Evolutionary conservation across 2,888 invertebrate genomes (phyloP), one percentile per base, ranked within the genome.

Genomic region (Pseudanteris insignis): DNA sequence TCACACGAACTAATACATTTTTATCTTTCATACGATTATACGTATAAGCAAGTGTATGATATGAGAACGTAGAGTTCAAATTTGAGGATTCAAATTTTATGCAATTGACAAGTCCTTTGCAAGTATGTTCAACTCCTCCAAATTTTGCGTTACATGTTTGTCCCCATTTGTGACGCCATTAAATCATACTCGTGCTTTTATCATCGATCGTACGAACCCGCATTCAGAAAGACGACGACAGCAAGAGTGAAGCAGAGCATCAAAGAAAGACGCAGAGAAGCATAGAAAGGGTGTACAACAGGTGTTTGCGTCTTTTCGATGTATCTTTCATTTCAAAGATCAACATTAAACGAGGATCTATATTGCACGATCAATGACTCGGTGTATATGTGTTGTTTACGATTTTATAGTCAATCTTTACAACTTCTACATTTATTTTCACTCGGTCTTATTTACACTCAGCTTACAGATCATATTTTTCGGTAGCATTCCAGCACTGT

Each of bases 281-380:
- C 41, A 32, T 28, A 51, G 40, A 53, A 64, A 51, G 59, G 57
- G 47, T 36, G 29, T 6, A 64, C 59, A 70, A 70, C 70, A 70
- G 70, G 70, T 70, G 70, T 70, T 69, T 54, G 54, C 65, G 62
- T 64, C 62, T 55, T 50, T 63, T 50, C 46, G 33, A 24, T 34
- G 30, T 12, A 30, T 37, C 14, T 33, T 28, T 30, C 12, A n/a
- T 10, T 46, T 37, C 21, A 24, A 30, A 15, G 41, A 34, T 13
- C n/a, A 9, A 15, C 15, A 9, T 13, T 14, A 9, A 10, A 15
- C 10, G 15, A 12, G 2, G 15, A 43, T 29, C 18, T n/a, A 24
- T 24, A 6, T 7, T 2, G 11, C 14, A 2, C 11, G 5, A 18
- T 40, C 29, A 7, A 40, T 28, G 28, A 15, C 28, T 28, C 13